Evolutionary conservation across 2,113 vertebrate genomes (phyloP), one percentile per base, ranked within the genome.

Genomic region (Psilopogon haemacephalus): DNA sequence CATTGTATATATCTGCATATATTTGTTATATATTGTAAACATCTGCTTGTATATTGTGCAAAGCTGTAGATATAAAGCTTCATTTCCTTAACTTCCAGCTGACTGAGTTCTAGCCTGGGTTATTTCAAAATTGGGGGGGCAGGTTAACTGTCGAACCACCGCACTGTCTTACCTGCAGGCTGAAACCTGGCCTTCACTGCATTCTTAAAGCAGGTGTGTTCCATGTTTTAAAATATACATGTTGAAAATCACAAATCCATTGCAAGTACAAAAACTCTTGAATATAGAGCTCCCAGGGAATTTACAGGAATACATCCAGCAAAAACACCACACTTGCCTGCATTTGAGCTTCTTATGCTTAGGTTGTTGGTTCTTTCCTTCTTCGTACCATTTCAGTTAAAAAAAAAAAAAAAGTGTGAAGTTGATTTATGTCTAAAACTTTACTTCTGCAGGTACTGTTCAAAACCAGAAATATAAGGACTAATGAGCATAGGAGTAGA

Each of bases 251-350:
- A 27, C 32, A 63, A 21, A 15, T 27, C 55, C 44, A 65, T 48
- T 27, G 1, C 3, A 37, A 79, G 20, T 3, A 52, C n/a, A 59
- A 26, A 9, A 74, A 5, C 13, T 63, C 37, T 48, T 16, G 3
- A 74, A 52, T 8, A 67, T 0, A 42, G 5, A 84, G 33, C 6
- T 84, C 44, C 16, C 32, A 84, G 15, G 12, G 55, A 73, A 79
- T 28, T 73, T 33, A n/a, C 23, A 62, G 14, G 26, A 0, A 18
- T 13, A 62, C 1, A 1, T 15, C 12, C 4, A 63, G 17, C 12
- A 79, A 72, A 79, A 70, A 20, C 1, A 11, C 8, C 17, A 27
- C 15, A 9, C 20, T 16, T 16, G 3, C 37, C 56, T 52, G 37
- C 32, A 17, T 56, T 85, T 27, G 12, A 77, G 46, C 19, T 32